These are phyloP conservation scores for Teleopsis dalmanni DNA, from an alignment of 1,140 invertebrate species.

Conservation along the genomic window DNA sequence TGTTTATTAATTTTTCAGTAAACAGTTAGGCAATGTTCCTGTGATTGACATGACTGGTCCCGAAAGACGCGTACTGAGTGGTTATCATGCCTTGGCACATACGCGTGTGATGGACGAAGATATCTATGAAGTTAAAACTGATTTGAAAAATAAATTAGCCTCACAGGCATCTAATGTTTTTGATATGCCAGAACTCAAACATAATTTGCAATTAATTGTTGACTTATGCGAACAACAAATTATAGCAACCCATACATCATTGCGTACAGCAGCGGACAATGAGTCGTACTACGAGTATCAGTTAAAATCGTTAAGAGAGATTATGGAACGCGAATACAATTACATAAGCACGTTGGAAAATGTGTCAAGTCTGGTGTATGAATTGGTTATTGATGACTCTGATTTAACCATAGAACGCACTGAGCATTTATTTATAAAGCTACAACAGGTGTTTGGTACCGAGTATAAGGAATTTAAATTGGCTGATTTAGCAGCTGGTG, in stretches of 20 bases:
- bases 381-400: slow-evolving; percentile 51
- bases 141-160: slow-evolving; percentile 35
- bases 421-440: slow-evolving; percentile 62
- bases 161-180: slow-evolving; percentile 53
- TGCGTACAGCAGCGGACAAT: slow-evolving; percentile 67
- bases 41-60: slow-evolving; percentile 99
- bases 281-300: slow-evolving; percentile 74
- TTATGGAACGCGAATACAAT: slow-evolving; percentile 66
- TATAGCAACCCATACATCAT: slow-evolving; percentile 75
- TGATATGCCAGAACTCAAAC: slow-evolving; percentile 77
- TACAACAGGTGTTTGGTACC: slow-evolving; percentile 52
- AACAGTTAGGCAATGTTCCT: slow-evolving; percentile 75
- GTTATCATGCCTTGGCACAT: slow-evolving; percentile 80
- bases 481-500: slow-evolving; percentile 56
- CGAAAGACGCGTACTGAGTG: slow-evolving; percentile 85
- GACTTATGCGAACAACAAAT: slow-evolving; percentile 94
- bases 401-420: slow-evolving; percentile 64
- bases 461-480: slow-evolving; percentile 57
- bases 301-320: slow-evolving; percentile 59
- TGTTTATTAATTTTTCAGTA: slow-evolving; percentile 22
- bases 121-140: slow-evolving; percentile 50
- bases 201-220: slow-evolving; percentile 87
- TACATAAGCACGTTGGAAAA: slow-evolving; percentile 66
- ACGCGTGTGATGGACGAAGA: slow-evolving; percentile 53
- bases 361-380: slow-evolving; percentile 63